Evolutionary conservation across 1,140 invertebrate genomes (phyloP), one percentile per base, ranked within the genome.

Genomic region (Microplitis demolitor): DNA sequence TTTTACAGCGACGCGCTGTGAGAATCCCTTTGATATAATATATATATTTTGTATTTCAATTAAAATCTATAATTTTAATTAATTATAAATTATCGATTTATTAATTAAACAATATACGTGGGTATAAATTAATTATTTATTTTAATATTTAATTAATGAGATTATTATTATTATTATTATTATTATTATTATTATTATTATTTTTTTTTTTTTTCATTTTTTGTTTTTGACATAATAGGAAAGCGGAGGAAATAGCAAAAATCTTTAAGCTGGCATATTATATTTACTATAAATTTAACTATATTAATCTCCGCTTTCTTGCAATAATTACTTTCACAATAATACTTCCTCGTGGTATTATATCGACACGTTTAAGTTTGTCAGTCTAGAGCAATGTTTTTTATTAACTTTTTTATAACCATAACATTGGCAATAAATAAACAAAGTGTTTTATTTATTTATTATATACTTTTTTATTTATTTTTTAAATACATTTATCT

Each of bases 1-100:
- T 84, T 84, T 82, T 83, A 67, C 79, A 78, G 77, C 77, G 74
- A 79, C 74, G 73, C 73, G 78, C 79, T 80, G 76, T 79, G 71
- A 60, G 35, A 80, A 76, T 82, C 76, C 77, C 77, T 51, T 66
- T 66, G n/a, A 79, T 78, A 72, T 66, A 63, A 50, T 66, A 64
- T 64, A 54, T 33, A 71, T 71, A 58, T 56, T 66, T 61, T 64
- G 16, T 37, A 64, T 71, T 45, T 66, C 2, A 24, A 63, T 34
- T 31, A 58, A 13, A 66, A 58, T 63, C 13, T 39, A 14, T 56
- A 54, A 54, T 24, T 24, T 24, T 54, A n/a, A 54, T 54, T 54
- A 24, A 24, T 24, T 24, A 24, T 24, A 24, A 24, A 24, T 24
- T 24, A 24, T 24, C 24, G 24, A 24, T 24, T 24, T 0, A 2